Conservation (phyloP, 2,888 invertebrate species). For the Gibbula magus region DNA sequence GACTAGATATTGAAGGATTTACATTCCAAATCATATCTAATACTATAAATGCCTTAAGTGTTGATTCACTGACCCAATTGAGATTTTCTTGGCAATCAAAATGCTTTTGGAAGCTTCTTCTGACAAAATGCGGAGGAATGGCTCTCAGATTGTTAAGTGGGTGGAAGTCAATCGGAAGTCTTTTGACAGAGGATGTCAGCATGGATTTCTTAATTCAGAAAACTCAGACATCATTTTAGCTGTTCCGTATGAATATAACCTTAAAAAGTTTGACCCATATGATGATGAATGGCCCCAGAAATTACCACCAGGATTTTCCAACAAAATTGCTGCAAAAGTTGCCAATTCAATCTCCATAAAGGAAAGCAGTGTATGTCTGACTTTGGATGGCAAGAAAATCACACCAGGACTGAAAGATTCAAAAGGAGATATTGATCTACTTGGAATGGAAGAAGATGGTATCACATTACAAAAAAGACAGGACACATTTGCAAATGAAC, state of each 20-base stretch:
- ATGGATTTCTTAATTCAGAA: no score
- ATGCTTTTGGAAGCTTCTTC: no score
- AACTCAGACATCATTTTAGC: neutral
- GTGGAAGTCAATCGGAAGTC: no score
- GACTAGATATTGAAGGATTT: no score
- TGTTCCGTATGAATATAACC: neutral
- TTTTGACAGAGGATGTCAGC: no score
- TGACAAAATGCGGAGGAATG: no score
- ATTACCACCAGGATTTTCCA: neutral
- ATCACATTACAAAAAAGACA: neutral
- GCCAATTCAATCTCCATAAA: neutral
- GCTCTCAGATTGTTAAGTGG: no score
- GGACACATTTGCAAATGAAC: neutral
- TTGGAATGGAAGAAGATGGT: neutral
- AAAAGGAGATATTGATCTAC: neutral
- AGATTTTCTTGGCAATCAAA: no score
- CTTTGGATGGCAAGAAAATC: neutral
- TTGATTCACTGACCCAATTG: no score
- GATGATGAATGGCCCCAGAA: neutral
- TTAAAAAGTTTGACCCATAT: neutral
- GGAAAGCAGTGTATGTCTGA: neutral
- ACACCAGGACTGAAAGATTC: neutral
- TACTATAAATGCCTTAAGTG: no score
- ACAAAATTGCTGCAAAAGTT: neutral
- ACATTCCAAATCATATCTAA: no score